Evolutionary conservation across 2,888 invertebrate genomes (phyloP).

Genomic region (Callimorpha dominula): DNA sequence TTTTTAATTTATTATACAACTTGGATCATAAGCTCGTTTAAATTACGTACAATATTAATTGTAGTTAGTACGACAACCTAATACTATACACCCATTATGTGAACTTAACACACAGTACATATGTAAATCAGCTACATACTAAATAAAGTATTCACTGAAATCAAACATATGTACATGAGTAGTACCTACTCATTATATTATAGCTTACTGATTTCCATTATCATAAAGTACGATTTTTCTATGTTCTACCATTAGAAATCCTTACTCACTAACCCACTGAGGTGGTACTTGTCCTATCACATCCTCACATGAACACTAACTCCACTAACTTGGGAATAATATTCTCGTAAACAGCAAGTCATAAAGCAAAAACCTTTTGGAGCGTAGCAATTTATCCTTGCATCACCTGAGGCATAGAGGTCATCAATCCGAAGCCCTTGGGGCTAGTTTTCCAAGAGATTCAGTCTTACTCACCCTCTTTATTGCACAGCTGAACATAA

Average conservation of each 20-base stretch:
- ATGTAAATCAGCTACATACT: too few species aligned
- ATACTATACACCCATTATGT: too few species aligned
- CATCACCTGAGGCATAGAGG: slow-evolving; percentile 76
- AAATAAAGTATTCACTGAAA: too few species aligned
- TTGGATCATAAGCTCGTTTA: too few species aligned
- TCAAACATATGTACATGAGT: too few species aligned
- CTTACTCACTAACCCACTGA: slow-evolving; percentile 1
- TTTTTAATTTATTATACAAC: too few species aligned
- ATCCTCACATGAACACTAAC: slow-evolving; percentile 17
- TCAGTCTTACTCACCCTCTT: slow-evolving; percentile 66
- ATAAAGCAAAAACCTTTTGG: slow-evolving; percentile 58
- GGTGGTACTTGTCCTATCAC: slow-evolving; percentile 8
- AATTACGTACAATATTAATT: too few species aligned
- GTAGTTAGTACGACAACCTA: too few species aligned
- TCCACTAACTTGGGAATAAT: slow-evolving; percentile 33
- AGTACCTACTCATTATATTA: too few species aligned
- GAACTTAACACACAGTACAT: too few species aligned
- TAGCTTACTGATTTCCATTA: too few species aligned
- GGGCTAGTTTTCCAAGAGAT: slow-evolving; percentile 73
- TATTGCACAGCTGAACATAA: slow-evolving; percentile 65
- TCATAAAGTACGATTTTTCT: not conserved
- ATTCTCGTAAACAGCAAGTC: slow-evolving; percentile 51
- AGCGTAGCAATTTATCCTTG: slow-evolving; percentile 58
- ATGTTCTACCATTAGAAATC: slow-evolving; percentile 7
- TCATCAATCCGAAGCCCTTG: slow-evolving; percentile 77